These are phyloP conservation scores for Notamacropus eugenii DNA, from an alignment of 2,797 vertebrate genomes.

Conservation along the genomic window DNA sequence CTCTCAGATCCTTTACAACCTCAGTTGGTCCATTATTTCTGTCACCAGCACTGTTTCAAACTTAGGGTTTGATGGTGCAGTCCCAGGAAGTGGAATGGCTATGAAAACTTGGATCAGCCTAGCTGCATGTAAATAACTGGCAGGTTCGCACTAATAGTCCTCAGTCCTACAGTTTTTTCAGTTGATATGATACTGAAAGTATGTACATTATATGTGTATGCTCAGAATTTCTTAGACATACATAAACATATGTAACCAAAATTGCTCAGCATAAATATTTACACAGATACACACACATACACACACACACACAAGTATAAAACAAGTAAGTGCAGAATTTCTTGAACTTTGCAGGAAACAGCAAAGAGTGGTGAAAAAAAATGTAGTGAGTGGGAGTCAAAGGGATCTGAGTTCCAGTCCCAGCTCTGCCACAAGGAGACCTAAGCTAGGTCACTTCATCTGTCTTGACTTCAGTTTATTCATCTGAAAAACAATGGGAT, in stretches of 20 bases:
- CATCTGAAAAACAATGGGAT: neutral
- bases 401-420: too few species aligned
- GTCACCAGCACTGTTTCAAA: neutral
- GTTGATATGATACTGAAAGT: neutral
- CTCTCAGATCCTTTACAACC: neutral
- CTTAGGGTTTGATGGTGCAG: neutral
- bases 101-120: neutral
- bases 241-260: neutral
- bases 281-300: neutral
- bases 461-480: neutral
- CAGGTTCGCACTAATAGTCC: neutral
- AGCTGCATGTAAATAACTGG: neutral
- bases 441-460: neutral
- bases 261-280: too few species aligned
- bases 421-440: too few species aligned
- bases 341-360: neutral
- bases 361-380: neutral
- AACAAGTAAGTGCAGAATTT: neutral
- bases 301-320: too few species aligned
- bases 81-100: neutral
- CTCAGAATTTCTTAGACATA: neutral
- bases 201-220: neutral
- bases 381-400: too few species aligned
- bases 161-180: neutral
- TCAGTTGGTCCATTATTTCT: neutral